Conservation (phyloP, 2,888 invertebrate genomes). For the Metacarcinus magister region DNA sequence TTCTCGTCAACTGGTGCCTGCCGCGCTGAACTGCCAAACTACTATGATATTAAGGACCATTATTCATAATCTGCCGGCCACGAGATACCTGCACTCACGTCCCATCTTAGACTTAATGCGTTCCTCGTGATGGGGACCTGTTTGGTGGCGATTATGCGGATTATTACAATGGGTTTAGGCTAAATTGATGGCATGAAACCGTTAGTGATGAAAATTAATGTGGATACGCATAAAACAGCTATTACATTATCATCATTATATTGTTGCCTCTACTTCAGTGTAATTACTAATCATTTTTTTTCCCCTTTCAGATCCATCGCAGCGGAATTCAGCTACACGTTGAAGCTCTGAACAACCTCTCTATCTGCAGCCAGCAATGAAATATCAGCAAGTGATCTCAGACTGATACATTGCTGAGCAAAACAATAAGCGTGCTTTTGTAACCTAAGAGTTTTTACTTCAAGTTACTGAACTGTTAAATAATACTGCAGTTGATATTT, state of each 20-base stretch:
- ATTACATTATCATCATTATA: background rate
- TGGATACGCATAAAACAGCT: background rate
- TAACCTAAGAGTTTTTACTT: background rate
- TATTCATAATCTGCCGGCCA: background rate
- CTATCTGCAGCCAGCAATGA: background rate
- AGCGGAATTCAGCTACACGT: background rate
- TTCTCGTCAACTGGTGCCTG: background rate
- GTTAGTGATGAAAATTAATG: background rate
- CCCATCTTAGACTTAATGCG: background rate
- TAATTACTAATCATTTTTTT: background rate
- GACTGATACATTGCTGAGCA: background rate
- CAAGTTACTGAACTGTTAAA: background rate
- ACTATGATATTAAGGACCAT: background rate
- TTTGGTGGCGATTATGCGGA: background rate
- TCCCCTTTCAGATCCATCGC: background rate
- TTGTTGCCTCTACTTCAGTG: background rate
- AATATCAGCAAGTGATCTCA: background rate
- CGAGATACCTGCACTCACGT: background rate
- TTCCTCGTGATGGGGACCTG: background rate
- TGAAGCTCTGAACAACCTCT: background rate
- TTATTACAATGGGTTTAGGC: background rate
- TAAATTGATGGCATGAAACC: background rate
- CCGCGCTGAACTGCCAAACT: background rate
- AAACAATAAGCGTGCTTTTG: background rate
- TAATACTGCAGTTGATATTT: background rate